Evolutionary conservation across 2,888 invertebrate species (phyloP), one percentile per base, ranked within the genome.

Genomic region (Napeogenes sylphis): DNA sequence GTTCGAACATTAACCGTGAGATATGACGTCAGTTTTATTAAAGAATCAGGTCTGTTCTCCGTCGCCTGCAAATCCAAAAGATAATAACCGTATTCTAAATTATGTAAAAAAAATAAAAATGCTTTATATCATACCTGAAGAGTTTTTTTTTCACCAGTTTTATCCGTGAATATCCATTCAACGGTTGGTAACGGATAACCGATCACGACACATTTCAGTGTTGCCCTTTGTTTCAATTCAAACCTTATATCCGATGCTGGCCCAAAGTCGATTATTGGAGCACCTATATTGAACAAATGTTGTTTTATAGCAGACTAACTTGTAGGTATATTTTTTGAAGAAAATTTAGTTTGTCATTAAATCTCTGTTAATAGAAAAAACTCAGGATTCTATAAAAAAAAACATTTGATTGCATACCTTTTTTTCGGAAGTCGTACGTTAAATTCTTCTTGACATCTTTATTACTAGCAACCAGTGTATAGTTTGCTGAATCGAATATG

Each of bases 131-230:
- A 68, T 72, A 79, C 81, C 73, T 38, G 35, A 32, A 70, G 56
- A 32, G 32, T 42, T 32, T 70, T 64, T 55, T 71, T 57, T 46
- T 67, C 59, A 5, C 65, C 68, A 4, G 59, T 66, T 58, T 74
- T 73, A 60, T 74, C 70, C 4, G 73, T 71, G 66, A 86, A 85
- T 45, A 67, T 64, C 89, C 88, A 89, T 3, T 60, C 65, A 10
- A 90, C 71, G 2, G 56, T 54, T 2, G 88, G 87, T 58, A 80
- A 63, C 0, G 85, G 84, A 68, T 80, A 86, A 4, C 85, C 89
- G 30, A 68, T 73, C 12, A 77, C 85, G n/a, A 73, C 70, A 67
- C 89, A 89, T 45, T 62, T 59, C 13, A 89, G 67, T 14, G 72
- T 75, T 8, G 70, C 73, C 14, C 1, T 60, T 54, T 70, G 73